phyloP scores from a whole-genome alignment of 1,140 invertebrate species.

The Episyrphus balteatus region DNA sequence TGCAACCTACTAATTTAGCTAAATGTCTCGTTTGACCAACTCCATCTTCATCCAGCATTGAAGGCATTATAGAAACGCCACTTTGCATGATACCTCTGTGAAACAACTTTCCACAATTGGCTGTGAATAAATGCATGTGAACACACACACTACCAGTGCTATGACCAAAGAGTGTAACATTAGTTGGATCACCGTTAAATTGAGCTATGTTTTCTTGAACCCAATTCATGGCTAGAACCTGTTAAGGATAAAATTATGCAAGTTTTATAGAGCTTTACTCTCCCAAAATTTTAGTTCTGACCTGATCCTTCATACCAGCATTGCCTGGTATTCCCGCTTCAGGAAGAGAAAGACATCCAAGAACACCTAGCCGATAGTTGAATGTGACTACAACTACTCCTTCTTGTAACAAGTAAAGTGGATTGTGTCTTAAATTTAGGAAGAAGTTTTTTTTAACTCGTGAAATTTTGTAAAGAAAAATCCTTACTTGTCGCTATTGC shows the following conservation, averaged over 20 bases:
- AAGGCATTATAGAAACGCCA: constrained; percentile 36
- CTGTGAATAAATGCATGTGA: constrained; percentile 19
- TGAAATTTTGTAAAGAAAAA: too few relatives aligned
- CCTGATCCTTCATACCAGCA: constrained; percentile 47
- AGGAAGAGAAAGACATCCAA: constrained; percentile 44
- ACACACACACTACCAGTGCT: constrained; percentile 31
- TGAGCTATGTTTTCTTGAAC: constrained; percentile 24
- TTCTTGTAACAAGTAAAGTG: constrained; percentile 49
- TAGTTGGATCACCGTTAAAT: constrained; percentile 32
- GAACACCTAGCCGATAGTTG: constrained; percentile 50
- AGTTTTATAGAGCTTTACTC: too few relatives aligned
- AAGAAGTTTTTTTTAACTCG: too few relatives aligned
- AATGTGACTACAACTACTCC: constrained; percentile 52
- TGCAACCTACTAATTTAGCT: constrained; percentile 18
- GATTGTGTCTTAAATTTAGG: constrained; percentile 28
- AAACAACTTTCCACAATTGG: constrained; percentile 39
- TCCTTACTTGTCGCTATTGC: constrained; percentile 31
- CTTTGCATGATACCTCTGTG: constrained; percentile 48
- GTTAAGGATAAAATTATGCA: too few relatives aligned
- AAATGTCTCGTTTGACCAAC: constrained; percentile 6
- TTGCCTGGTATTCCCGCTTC: constrained; percentile 46
- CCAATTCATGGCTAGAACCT: constrained; percentile 37
- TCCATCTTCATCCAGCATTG: constrained; percentile 1
- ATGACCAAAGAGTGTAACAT: constrained; percentile 30
- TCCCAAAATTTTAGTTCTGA: too few relatives aligned